Percentiles rank a stretch among this genome's conserved stretches.
Evolutionary conservation across 2,888 invertebrate genomes (phyloP).

Genomic region (Halocaridina rubra): DNA sequence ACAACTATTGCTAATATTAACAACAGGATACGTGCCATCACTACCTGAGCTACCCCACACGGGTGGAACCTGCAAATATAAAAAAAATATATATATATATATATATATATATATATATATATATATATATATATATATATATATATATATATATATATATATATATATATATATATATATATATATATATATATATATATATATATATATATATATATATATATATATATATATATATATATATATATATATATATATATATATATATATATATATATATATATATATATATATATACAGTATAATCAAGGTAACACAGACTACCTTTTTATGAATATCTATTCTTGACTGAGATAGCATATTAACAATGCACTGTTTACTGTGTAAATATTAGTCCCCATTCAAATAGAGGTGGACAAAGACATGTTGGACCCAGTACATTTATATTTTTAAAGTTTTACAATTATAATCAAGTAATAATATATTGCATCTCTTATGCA

Average conservation of each 20-base stretch:
- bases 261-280: not conserved
- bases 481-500: too few relatives aligned
- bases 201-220: conserved; percentile 8
- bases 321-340: too few relatives aligned
- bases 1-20: not conserved
- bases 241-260: conserved; percentile 11
- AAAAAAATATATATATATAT: not conserved
- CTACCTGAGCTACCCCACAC: conserved; percentile 18
- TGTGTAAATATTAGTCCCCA: too few relatives aligned
- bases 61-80: conserved; percentile 7
- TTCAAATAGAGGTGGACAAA: too few relatives aligned
- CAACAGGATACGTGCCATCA: conserved; percentile 33
- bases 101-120: not conserved
- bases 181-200: conserved; percentile 8
- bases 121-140: not conserved
- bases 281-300: not conserved
- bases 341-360: too few relatives aligned
- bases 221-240: conserved; percentile 5
- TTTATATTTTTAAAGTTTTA: too few relatives aligned
- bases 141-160: not conserved
- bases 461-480: too few relatives aligned
- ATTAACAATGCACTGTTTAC: too few relatives aligned
- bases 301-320: too few relatives aligned
- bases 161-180: not conserved
- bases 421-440: too few relatives aligned